phyloP scores from a whole-genome alignment of 1,140 invertebrate genomes.

The Cecropterus lyciades region DNA sequence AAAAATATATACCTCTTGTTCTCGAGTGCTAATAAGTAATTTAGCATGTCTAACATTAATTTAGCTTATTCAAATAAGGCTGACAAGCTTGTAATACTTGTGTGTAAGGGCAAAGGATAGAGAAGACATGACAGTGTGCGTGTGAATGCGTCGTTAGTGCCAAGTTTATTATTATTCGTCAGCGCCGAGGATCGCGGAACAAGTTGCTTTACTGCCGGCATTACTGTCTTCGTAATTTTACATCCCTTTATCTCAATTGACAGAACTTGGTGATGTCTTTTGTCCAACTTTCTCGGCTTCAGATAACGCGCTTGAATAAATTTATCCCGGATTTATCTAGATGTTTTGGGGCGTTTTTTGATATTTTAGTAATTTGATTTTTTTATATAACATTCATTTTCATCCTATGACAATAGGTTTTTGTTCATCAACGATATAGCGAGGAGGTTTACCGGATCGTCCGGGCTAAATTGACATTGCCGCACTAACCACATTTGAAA shows the following conservation, averaged over 20 bases:
- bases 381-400: not conserved
- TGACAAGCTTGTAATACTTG: not conserved
- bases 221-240: slow-evolving; percentile 72
- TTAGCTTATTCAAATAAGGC: no score
- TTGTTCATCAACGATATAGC: no score
- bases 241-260: slow-evolving; percentile 75
- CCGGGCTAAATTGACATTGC: no score
- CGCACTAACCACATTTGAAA: no score
- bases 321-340: slow-evolving; percentile 47
- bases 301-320: slow-evolving; percentile 59
- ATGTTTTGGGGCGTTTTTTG: slow-evolving; percentile 16
- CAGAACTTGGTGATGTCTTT: slow-evolving; percentile 72
- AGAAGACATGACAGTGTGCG: slow-evolving; percentile 6
- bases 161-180: slow-evolving; percentile 54
- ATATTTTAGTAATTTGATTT: not conserved
- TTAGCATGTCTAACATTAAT: not conserved
- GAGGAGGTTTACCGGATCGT: no score
- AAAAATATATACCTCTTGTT: no score
- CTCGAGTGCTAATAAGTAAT: not conserved
- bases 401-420: not conserved
- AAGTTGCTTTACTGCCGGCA: slow-evolving; percentile 63
- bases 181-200: slow-evolving; percentile 31
- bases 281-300: slow-evolving; percentile 60
- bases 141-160: slow-evolving; percentile 37
- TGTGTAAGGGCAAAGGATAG: not conserved